Percentiles rank a stretch among this genome's conserved stretches.
Evolutionary conservation across 2,797 vertebrate species (phyloP).

Genomic region (Sarcophilus harrisii): DNA sequence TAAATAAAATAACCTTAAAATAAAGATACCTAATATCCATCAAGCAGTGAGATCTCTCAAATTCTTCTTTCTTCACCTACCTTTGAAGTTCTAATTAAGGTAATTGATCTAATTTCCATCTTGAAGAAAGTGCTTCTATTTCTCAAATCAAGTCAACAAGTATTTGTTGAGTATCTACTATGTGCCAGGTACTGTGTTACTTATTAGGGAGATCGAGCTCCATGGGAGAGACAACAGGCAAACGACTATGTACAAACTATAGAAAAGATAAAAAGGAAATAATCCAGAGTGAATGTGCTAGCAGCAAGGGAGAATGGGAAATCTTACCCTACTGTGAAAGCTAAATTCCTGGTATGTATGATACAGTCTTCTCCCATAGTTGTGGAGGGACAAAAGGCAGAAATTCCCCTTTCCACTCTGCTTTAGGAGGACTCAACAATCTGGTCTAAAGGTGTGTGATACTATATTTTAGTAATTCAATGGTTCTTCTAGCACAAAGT

Average conservation of each 20-base stretch:
- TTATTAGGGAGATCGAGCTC: not conserved
- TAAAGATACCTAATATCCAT: constrained; percentile 22
- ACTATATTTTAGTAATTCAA: not conserved
- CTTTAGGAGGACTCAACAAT: not conserved
- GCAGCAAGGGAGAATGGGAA: not conserved
- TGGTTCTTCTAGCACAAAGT: not conserved
- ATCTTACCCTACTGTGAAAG: not conserved
- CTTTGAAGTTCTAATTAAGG: not conserved
- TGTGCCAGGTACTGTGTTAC: not conserved
- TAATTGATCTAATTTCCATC: not conserved
- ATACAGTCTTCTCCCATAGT: not conserved
- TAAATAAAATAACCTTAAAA: constrained; percentile 32
- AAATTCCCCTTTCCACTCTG: not conserved
- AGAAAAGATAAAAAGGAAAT: not conserved
- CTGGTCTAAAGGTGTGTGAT: not conserved
- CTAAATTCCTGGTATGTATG: too few relatives aligned
- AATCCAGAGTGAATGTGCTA: not conserved
- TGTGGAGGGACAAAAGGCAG: not conserved
- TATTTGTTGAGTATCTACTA: not conserved
- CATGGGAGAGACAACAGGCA: not conserved
- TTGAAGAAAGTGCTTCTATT: not conserved
- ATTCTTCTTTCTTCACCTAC: not conserved
- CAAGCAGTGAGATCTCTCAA: constrained; percentile 21
- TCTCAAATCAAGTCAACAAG: not conserved
- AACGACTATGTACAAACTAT: not conserved